Evolutionary conservation across 2,888 invertebrate genomes (phyloP), one percentile per base, ranked within the genome.

Genomic region (Cerastis leucographa): DNA sequence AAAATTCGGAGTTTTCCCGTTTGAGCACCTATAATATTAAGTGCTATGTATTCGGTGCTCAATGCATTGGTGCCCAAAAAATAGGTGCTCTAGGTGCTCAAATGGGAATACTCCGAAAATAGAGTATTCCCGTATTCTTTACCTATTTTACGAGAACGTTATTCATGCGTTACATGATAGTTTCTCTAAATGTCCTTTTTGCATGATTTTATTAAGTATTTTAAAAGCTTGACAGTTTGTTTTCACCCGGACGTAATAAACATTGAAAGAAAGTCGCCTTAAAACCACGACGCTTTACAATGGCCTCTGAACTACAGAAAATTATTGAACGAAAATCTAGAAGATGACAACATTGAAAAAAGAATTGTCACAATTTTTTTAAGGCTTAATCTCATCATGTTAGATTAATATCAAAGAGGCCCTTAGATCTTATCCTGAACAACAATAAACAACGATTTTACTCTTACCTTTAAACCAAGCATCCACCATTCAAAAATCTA

Each of bases 381-480:
- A 51, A 59, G 51, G 54, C 12, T 71, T 46, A 65, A 66, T 49
- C 35, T 70, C 69, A 76, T 70, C 69, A 76, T 49, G 22, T 54
- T 56, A 25, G 17, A 72, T 49, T 49, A 64, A 67, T 66, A 84
- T 71, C 72, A 67, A 73, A 44, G 35, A 80, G 46, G 74, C 80
- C 78, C 76, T 87, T 78, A 62, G 40, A 76, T 65, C 56, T 70
- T 70, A 67, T 69, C 61, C 76, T 54, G 35, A 65, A 81, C 74
- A 67, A 78, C 44, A 76, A 88, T 85, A 78, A 81, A 72, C 82
- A 76, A 73, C 25, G 65, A 76, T 88, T 79, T 86, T 82, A 88
- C 88, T 88, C 89, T 88, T 88, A 88, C 89, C 85, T 82, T 80
- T 86, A 71, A 70, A 83, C 65, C 29, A 7, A 66, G 22, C 6